phyloP scores from a whole-genome alignment of 2,113 vertebrate genomes.

The Erythrocebus patas region DNA sequence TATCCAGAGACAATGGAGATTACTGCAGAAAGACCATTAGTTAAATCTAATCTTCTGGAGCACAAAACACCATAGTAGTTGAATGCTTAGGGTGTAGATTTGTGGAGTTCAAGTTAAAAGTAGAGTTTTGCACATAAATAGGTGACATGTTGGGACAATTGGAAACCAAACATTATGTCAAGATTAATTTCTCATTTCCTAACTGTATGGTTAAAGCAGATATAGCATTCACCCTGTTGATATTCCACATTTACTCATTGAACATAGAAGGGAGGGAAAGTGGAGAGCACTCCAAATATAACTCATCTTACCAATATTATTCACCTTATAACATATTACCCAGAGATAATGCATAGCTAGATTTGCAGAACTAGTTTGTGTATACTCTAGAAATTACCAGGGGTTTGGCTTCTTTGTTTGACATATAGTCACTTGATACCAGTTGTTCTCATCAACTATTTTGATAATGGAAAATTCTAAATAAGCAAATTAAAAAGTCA shows the following conservation, averaged over 20 bases:
- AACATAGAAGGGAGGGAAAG: not conserved
- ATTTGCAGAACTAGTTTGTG: not conserved
- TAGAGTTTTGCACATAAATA: not conserved
- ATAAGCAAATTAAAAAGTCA: not conserved
- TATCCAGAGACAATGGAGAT: not conserved
- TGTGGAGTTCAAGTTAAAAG: not conserved
- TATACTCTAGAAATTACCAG: not conserved
- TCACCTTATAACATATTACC: not conserved
- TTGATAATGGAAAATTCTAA: not conserved
- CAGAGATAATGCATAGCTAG: not conserved
- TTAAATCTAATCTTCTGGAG: not conserved
- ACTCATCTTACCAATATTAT: not conserved
- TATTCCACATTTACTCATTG: not conserved
- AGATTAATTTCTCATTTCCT: not conserved
- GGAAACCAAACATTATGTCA: not conserved
- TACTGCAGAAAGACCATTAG: not conserved
- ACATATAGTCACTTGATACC: fast-evolving
- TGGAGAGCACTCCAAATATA: not conserved
- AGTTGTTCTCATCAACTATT: not conserved
- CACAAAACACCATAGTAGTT: not conserved
- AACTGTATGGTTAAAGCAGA: not conserved
- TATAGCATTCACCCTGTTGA: not conserved
- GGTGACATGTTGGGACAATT: not conserved
- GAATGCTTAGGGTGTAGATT: not conserved
- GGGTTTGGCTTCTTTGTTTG: not conserved